Evolutionary conservation across 2,113 vertebrate species (phyloP), one percentile per base, ranked within the genome.

Genomic region (Suncus etruscus): DNA sequence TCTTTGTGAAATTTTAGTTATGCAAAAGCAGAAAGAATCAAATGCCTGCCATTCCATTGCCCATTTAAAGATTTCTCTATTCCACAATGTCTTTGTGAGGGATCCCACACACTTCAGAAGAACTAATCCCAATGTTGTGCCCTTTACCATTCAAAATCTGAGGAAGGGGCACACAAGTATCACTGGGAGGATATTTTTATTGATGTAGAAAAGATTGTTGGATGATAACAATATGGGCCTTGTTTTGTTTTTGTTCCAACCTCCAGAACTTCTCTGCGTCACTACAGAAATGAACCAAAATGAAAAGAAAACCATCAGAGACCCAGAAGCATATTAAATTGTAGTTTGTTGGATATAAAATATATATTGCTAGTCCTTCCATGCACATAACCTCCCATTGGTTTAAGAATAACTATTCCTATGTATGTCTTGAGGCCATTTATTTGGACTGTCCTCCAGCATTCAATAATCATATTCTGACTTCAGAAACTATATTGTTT

Each of bases 281-380:
- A 78, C 86, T 75, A n/a, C 75, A 61, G 81, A 92, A 94, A 61
- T 10, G 51, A 95, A 90, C 18, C 69, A 85, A 32, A 91, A 32
- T 91, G 10, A 39, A 73, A 73, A 45, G 39, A 20, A n/a, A 69
- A 69, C 14, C 2, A 70, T 9, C 8, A 66, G 27, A 24, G 45
- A 39, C 82, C 47, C 75, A 73, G 51, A 61, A 94, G 32, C 63
- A 83, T n/a, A 93, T 68, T 63, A 83, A 9, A 65, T 68, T 90
- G 25, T 31, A 75, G 75, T 83, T 74, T 51, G 4, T 11, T 92
- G 61, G 76, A 58, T 63, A 32, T 54, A 69, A 87, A 85, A 45
- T n/a, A 54, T 2, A 0, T 31, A 16, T 12, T 54, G 92, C 92
- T 85, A 45, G 16, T 63, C 86, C 81, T 84, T 96, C 48, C 81